phyloP scores from a whole-genome alignment of 2,113 vertebrate species.

The Neolamprologus falcicula region DNA sequence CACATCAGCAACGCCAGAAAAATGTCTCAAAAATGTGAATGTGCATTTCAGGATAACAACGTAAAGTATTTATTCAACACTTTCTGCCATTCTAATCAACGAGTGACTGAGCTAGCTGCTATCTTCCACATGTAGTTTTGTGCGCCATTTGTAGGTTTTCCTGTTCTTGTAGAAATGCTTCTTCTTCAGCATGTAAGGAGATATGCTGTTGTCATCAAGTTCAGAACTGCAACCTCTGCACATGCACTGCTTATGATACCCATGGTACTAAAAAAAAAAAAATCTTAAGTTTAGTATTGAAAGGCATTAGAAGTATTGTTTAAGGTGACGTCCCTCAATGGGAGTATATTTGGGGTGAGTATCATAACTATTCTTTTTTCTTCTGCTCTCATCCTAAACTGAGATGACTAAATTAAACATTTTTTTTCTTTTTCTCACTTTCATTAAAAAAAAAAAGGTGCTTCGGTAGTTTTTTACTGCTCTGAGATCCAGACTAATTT shows the following conservation, averaged over 20 bases:
- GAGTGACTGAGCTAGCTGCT: background rate
- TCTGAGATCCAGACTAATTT: background rate
- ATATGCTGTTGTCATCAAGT: background rate
- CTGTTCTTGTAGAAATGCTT: background rate
- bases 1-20: background rate
- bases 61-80: background rate
- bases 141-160: background rate
- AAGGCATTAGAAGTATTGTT: background rate
- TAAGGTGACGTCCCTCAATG: background rate
- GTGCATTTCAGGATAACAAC: background rate
- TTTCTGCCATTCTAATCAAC: background rate
- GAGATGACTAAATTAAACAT: background rate
- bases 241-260: background rate
- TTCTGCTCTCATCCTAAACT: background rate
- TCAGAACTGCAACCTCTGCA: background rate
- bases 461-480: background rate
- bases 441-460: background rate
- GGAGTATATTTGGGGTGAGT: background rate
- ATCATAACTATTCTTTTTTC: background rate
- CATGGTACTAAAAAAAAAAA: rapidly evolving
- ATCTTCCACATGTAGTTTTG: background rate
- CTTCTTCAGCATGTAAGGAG: background rate
- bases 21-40: background rate
- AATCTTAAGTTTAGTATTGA: background rate
- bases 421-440: background rate